Evolutionary conservation across 2,888 invertebrate species (phyloP).

Genomic region (Bhutanitis thaidina): DNA sequence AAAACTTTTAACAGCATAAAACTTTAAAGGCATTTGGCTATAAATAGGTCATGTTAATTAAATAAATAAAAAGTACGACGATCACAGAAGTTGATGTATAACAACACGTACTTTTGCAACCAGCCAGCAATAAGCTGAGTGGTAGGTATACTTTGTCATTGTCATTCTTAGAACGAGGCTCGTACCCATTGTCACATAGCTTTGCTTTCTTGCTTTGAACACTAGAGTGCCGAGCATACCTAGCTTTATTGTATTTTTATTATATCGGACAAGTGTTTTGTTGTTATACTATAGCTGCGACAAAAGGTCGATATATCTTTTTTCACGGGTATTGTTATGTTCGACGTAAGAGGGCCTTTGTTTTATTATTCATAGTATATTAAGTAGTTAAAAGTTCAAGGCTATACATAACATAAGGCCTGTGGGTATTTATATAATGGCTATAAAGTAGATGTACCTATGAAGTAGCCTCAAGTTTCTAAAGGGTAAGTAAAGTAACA

Average conservation of each 20-base stretch:
- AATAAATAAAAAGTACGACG: not conserved
- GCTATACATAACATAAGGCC: too few relatives aligned
- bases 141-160: slow-evolving; percentile 18
- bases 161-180: slow-evolving; percentile 15
- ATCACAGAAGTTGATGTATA: not conserved
- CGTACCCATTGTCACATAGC: slow-evolving; percentile 15
- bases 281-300: slow-evolving; percentile 9
- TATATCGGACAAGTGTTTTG: slow-evolving; percentile 19
- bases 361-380: not conserved
- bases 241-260: slow-evolving; percentile 13
- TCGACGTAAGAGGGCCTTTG: not conserved
- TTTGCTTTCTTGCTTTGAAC: slow-evolving; percentile 21
- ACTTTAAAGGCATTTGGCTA: too few relatives aligned
- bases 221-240: slow-evolving; percentile 11
- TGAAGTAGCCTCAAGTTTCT: too few relatives aligned
- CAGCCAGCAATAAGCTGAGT: slow-evolving; percentile 18
- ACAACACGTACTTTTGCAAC: slow-evolving; percentile 20
- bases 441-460: too few relatives aligned
- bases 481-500: too few relatives aligned
- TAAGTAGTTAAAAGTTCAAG: not conserved
- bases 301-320: slow-evolving; percentile 18
- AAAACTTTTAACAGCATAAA: too few relatives aligned
- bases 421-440: too few relatives aligned
- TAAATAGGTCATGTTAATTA: not conserved
- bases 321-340: slow-evolving; percentile 14